Conservation (phyloP, 2,113 vertebrate genomes). For the Nannobrachium achirus region DNA sequence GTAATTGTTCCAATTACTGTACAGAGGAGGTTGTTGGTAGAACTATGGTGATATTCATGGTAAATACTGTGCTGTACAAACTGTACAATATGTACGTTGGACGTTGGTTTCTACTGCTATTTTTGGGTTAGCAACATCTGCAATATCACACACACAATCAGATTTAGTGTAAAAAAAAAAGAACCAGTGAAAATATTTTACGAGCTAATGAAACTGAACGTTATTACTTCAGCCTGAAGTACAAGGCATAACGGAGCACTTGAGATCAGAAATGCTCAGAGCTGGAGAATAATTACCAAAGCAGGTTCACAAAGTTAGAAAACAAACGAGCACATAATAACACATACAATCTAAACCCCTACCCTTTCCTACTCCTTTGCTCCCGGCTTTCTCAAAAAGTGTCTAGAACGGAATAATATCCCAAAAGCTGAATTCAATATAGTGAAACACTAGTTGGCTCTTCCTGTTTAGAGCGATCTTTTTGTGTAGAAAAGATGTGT, state of each 20-base stretch:
- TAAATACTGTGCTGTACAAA: not conserved
- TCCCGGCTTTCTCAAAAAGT: conserved; percentile 42
- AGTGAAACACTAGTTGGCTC: no score
- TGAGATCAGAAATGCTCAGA: conserved; percentile 39
- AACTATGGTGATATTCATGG: conserved; percentile 10
- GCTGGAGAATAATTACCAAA: conserved; percentile 20
- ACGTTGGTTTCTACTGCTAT: not conserved
- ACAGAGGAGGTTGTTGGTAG: conserved; percentile 12
- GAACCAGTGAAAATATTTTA: conserved; percentile 3
- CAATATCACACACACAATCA: conserved; percentile 3
- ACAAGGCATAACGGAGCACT: conserved; percentile 1
- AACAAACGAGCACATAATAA: conserved; percentile 47
- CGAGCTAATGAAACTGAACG: conserved; percentile 21
- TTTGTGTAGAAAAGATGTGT: no score
- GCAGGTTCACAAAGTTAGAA: conserved; percentile 24
- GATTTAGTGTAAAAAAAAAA: conserved; percentile 14
- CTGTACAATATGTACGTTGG: no score
- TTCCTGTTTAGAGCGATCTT: no score
- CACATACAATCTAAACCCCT: no score
- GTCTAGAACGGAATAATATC: no score
- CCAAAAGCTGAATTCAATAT: no score
- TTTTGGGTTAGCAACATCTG: conserved; percentile 26
- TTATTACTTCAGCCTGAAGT: conserved; percentile 34
- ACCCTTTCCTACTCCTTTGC: conserved; percentile 47
- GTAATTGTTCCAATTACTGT: conserved; percentile 40